Percentiles rank a stretch among this genome's conserved stretches.
phyloP scores from a whole-genome alignment of 2,888 invertebrate genomes.

The Eulithis testata region DNA sequence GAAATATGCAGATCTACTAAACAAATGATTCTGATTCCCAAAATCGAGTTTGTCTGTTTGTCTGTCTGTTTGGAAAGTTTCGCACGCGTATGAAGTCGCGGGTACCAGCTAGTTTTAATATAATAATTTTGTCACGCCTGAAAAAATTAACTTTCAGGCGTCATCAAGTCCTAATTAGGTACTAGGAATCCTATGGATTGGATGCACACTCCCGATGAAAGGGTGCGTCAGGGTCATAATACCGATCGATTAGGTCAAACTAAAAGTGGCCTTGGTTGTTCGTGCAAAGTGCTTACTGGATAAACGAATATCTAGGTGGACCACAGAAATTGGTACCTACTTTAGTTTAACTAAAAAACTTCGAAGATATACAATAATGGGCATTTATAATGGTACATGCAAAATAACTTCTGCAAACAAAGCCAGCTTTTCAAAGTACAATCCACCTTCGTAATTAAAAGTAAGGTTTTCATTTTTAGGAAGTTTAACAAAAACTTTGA shows the following conservation, averaged over 20 bases:
- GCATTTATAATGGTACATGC: too few species aligned
- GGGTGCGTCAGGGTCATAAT: conserved; percentile 50
- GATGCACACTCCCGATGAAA: conserved; percentile 37
- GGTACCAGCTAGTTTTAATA: too few species aligned
- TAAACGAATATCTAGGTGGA: conserved; percentile 17
- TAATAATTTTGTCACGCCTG: too few species aligned
- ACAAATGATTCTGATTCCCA: too few species aligned
- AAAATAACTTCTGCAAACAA: not conserved
- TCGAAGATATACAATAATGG: too few species aligned
- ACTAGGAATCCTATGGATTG: conserved; percentile 7
- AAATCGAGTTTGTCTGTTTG: too few species aligned
- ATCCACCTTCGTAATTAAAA: not conserved
- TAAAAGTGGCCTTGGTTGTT: conserved; percentile 57
- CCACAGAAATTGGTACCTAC: not conserved
- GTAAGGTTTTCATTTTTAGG: not conserved
- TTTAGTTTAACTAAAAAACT: not conserved
- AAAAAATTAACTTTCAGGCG: too few species aligned
- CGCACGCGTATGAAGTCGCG: too few species aligned
- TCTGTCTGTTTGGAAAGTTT: too few species aligned
- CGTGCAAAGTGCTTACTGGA: conserved; percentile 25
- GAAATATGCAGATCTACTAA: too few species aligned
- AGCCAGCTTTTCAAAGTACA: not conserved
- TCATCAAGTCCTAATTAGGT: too few species aligned
- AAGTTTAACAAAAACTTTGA: not conserved
- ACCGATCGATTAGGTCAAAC: conserved; percentile 70